Conservation (phyloP, 2,113 vertebrate species). For the Coracopsis vasa region DNA sequence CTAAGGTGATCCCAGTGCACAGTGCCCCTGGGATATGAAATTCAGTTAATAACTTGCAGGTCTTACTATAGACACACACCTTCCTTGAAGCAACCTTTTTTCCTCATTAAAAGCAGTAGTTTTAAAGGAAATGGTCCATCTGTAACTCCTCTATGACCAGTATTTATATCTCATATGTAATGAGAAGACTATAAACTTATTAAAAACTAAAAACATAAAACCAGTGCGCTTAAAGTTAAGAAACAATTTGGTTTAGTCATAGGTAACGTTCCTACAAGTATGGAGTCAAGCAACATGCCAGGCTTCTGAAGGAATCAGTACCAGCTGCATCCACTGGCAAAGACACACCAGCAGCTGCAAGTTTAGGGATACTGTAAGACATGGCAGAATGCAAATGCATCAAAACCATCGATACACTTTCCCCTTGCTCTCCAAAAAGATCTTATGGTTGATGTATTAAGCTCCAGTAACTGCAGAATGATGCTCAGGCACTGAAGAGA, state of each 20-base stretch:
- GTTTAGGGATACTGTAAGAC: not conserved
- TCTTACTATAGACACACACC: not conserved
- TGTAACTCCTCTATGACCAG: not conserved
- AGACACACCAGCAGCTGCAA: not conserved
- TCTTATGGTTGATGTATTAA: not conserved
- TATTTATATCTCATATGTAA: not conserved
- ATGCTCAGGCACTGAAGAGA: not conserved
- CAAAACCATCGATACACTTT: not conserved
- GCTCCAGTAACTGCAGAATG: not conserved
- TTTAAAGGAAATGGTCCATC: not conserved
- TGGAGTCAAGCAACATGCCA: not conserved
- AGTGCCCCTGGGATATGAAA: slow-evolving; percentile 23
- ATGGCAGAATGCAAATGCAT: not conserved
- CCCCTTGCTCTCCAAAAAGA: not conserved
- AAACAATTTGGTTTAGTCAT: not conserved
- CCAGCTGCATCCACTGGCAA: not conserved
- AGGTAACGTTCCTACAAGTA: not conserved
- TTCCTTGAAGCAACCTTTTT: not conserved
- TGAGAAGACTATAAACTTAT: not conserved
- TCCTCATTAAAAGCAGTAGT: not conserved
- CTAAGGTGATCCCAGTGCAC: not conserved
- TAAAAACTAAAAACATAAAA: not conserved
- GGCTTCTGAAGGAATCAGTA: not conserved
- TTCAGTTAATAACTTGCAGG: not conserved
- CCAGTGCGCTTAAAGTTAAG: not conserved